These are phyloP conservation scores for Microctenopoma lineatum DNA, from an alignment of 2,797 vertebrate genomes.

Conservation along the genomic window DNA sequence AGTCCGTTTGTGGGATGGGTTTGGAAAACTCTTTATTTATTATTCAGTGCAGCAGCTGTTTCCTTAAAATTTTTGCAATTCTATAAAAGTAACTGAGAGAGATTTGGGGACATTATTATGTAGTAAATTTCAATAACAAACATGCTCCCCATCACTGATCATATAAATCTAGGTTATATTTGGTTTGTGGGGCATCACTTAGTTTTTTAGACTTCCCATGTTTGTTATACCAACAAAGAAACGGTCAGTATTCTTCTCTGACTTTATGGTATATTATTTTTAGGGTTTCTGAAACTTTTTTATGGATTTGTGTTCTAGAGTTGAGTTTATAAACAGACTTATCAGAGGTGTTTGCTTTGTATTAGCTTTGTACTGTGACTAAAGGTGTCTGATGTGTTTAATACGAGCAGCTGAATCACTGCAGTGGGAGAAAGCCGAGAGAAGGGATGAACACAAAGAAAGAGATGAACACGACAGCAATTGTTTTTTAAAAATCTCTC, in stretches of 20 bases:
- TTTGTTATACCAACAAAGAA: constrained; percentile 15
- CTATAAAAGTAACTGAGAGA: background rate
- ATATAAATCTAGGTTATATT: constrained; percentile 35
- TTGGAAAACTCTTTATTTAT: background rate
- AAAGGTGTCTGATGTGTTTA: constrained; percentile 25
- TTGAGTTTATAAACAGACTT: no score
- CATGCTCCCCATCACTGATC: constrained; percentile 10
- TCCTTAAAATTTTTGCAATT: background rate
- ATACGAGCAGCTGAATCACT: constrained; percentile 17
- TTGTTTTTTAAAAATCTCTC: constrained; percentile 3
- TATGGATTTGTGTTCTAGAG: background rate
- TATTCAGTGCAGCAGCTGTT: background rate
- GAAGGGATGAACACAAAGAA: constrained; percentile 3
- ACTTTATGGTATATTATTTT: background rate
- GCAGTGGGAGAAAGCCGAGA: background rate
- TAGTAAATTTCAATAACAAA: background rate
- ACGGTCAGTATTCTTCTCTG: background rate
- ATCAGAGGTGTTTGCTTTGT: no score
- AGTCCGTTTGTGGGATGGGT: background rate
- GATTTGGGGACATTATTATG: background rate
- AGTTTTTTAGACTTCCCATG: constrained; percentile 1
- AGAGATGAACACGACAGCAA: constrained; percentile 16
- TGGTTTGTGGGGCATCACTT: constrained; percentile 41
- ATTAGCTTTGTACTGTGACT: background rate
- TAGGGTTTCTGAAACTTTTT: background rate